These are phyloP conservation scores for Ellobius talpinus DNA, from an alignment of 2,113 vertebrate genomes.

Conservation along the genomic window DNA sequence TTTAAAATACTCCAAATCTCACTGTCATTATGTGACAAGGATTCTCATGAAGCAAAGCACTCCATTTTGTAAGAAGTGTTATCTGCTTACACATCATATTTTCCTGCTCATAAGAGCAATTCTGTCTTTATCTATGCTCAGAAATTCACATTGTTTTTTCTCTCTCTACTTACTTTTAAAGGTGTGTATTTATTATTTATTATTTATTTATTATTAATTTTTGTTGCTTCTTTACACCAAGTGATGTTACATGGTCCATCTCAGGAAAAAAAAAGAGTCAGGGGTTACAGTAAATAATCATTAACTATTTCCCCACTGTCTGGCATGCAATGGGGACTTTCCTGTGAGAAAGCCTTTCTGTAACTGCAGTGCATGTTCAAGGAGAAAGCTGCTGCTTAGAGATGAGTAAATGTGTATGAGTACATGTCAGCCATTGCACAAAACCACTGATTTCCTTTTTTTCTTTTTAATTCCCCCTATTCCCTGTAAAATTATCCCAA, in stretches of 20 bases:
- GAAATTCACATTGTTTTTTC: background rate
- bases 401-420: background rate
- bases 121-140: background rate
- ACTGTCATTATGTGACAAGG: background rate
- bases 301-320: background rate
- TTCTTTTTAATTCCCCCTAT: background rate
- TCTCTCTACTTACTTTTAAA: background rate
- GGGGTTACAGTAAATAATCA: background rate
- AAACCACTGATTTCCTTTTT: background rate
- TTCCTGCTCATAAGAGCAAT: background rate
- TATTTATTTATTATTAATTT: background rate
- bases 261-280: background rate
- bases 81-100: background rate
- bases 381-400: background rate
- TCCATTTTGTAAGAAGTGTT: background rate
- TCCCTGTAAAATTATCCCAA: background rate
- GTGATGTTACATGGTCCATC: background rate
- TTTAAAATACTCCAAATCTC: background rate
- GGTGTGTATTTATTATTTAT: background rate
- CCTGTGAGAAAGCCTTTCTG: background rate
- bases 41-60: background rate
- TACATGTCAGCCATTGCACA: background rate
- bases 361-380: slow-evolving; percentile 8
- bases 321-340: background rate
- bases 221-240: slow-evolving; percentile 7